These are phyloP conservation scores for Thamnophis elegans DNA, from an alignment of 2,797 vertebrate species.

Conservation along the genomic window DNA sequence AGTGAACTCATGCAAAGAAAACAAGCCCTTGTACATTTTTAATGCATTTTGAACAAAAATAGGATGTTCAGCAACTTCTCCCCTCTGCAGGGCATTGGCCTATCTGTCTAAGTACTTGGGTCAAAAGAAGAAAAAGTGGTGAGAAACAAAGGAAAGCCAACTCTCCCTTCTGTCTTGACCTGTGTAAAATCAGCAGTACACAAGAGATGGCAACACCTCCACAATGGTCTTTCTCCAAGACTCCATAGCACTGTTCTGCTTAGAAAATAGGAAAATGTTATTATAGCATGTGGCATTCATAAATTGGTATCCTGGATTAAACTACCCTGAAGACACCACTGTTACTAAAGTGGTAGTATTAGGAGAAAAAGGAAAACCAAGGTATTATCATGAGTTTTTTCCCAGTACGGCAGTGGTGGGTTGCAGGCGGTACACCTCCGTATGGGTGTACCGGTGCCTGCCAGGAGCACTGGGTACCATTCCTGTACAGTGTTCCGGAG, in stretches of 20 bases:
- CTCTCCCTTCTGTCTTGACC: not conserved
- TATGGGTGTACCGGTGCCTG: too few relatives aligned
- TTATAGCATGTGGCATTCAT: not conserved
- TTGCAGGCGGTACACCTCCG: too few relatives aligned
- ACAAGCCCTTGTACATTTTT: not conserved
- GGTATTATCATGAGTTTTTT: not conserved
- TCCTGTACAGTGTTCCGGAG: too few relatives aligned
- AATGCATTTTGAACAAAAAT: not conserved
- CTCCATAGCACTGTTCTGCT: not conserved
- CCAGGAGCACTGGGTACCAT: too few relatives aligned
- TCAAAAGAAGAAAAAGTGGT: not conserved
- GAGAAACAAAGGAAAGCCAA: not conserved
- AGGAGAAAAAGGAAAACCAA: not conserved
- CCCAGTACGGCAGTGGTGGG: not conserved
- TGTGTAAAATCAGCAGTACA: not conserved
- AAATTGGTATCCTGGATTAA: not conserved
- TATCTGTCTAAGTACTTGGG: not conserved
- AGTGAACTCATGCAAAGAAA: not conserved
- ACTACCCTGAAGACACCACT: not conserved
- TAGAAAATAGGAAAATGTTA: not conserved
- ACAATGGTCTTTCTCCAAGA: too few relatives aligned
- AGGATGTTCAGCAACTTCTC: not conserved
- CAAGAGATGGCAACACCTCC: not conserved
- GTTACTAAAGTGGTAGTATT: not conserved
- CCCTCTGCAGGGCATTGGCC: not conserved